phyloP scores from a whole-genome alignment of 2,888 invertebrate genomes.

The Habrosyne pyritoides region DNA sequence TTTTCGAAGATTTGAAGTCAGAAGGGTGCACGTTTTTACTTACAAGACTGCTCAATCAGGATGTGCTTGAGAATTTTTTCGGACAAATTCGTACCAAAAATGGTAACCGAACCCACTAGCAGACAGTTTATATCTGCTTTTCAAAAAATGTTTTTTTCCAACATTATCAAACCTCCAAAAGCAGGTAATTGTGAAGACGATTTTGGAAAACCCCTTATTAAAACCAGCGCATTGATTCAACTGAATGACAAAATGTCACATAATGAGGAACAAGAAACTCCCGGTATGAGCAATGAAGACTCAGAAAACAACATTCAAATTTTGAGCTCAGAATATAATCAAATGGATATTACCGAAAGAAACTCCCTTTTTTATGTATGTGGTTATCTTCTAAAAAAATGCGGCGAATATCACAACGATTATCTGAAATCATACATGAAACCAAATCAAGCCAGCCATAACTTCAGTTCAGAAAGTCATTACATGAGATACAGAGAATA shows the following conservation, averaged over 20 bases:
- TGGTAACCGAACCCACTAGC: constrained; percentile 12
- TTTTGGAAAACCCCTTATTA: constrained; percentile 12
- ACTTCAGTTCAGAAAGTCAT: neutral
- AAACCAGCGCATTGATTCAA: too few relatives aligned
- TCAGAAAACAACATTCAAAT: constrained; percentile 9
- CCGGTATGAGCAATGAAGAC: neutral
- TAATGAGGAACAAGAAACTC: neutral
- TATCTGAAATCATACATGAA: constrained; percentile 11
- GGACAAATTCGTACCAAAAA: constrained; percentile 15
- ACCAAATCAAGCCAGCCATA: neutral
- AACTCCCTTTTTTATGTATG: constrained; percentile 17
- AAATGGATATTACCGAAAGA: constrained; percentile 14
- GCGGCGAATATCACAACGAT: constrained; percentile 11
- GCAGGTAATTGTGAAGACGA: constrained; percentile 9
- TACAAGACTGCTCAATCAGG: constrained; percentile 14
- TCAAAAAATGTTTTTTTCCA: constrained; percentile 12
- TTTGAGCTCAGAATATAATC: constrained; percentile 16
- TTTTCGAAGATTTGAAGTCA: constrained; percentile 13
- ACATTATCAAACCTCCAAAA: constrained; percentile 10
- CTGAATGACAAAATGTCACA: constrained; percentile 7
- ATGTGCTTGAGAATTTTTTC: constrained; percentile 17
- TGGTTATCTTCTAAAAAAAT: constrained; percentile 14
- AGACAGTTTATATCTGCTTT: constrained; percentile 17
- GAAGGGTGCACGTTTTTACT: constrained; percentile 13
- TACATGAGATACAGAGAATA: neutral